Base-by-base conservation (phyloP, 2,113 vertebrate species). In the Ammospiza nelsoni region DNA sequence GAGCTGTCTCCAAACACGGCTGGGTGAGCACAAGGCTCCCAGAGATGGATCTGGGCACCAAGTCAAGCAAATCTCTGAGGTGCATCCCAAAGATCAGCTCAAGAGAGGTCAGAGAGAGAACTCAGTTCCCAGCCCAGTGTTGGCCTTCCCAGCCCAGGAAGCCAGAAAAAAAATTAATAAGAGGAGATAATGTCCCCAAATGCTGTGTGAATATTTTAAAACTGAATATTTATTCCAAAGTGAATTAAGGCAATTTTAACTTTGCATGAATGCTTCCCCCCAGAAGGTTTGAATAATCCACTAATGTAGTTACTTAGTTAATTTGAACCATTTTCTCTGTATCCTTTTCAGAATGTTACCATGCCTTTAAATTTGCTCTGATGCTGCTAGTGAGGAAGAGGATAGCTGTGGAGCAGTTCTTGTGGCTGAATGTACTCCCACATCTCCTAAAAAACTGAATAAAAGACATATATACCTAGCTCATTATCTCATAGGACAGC, bases 201-300 rank as follows among this genome's bases (percentile, higher is more conserved):
- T 88, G 85, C 80, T 89, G 18, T 67, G 65, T 35, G 61, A 86
- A 67, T 81, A 67, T 77, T 93, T 90, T 90, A 63, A 77, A 86
- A 78, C 43, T 2, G 59, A 90, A 48, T 55, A 86, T 59, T 92
- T 81, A 88, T 88, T 95, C 46, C 63, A 63, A 81, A 89, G 59
- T 63, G 29, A 90, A 84, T 80, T 49, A 88, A 85, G 15, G 63
- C 63, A 82, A 61, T 87, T 95, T 84, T 79, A 91, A 77, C 43
- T 89, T 80, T 66, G 13, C 63, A 39, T 55, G 21, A 66, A 85
- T 43, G 5, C 63, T 90, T 74, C 63, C 33, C 83, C 63, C 55
- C 37, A 86, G 46, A 91, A 87, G 58, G 51, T 85, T 87, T 89
- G 43, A 91, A 46, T 85, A 85, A 87, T 80, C 59, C 39, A 79